These are phyloP conservation scores for Isurus oxyrinchus DNA, from an alignment of 2,113 vertebrate genomes.

Conservation along the genomic window DNA sequence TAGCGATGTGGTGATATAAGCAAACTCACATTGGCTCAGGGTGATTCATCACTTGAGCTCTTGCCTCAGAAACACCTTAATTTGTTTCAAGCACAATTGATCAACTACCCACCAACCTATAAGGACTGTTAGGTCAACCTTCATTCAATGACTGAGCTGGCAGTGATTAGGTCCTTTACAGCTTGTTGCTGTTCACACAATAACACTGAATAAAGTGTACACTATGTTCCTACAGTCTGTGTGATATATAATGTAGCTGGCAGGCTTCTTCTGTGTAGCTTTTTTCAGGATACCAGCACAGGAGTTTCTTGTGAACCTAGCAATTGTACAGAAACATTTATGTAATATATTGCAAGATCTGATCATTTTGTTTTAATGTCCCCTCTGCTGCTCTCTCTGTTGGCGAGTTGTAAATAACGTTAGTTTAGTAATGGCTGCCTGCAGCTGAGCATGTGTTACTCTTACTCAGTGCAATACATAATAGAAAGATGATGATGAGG, in stretches of 20 bases:
- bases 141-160: neutral
- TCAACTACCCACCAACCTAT: neutral
- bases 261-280: neutral
- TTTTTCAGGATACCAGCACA: neutral
- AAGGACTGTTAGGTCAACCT: neutral
- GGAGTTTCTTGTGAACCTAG: neutral
- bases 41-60: neutral
- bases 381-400: neutral
- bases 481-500: neutral
- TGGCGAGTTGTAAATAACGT: neutral
- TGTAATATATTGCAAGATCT: neutral
- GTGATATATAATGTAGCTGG: too few species aligned
- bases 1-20: neutral
- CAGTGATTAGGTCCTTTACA: slow-evolving; percentile 1
- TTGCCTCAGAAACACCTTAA: neutral
- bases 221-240: neutral
- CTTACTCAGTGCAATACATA: neutral
- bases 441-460: too few species aligned
- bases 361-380: neutral
- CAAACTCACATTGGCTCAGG: neutral
- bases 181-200: neutral
- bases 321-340: neutral
- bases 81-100: neutral
- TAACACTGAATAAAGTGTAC: neutral
- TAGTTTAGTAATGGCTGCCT: neutral